Percentiles rank a stretch among this genome's conserved stretches.
These are phyloP conservation scores for Gymnothorax reevesii DNA, from an alignment of 2,797 vertebrate species.

Conservation along the genomic window DNA sequence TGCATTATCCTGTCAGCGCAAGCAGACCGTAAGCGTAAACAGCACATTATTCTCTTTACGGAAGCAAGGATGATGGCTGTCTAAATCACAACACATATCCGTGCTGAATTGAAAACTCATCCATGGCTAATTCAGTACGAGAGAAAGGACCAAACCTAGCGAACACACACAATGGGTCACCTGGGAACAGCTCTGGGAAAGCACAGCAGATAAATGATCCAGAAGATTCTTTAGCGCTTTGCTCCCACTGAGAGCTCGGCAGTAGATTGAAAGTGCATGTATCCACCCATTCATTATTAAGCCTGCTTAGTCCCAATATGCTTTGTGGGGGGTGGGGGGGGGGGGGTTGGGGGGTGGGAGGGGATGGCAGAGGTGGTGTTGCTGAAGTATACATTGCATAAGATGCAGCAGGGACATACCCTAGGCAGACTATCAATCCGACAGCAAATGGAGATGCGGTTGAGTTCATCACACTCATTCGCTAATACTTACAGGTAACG, in stretches of 20 bases:
- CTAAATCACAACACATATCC: not conserved
- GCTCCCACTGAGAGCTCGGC: slow-evolving; percentile 8
- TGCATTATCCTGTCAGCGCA: not conserved
- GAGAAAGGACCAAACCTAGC: not conserved
- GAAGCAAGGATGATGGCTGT: not conserved
- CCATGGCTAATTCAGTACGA: not conserved
- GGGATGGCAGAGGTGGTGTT: no score
- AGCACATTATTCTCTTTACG: not conserved
- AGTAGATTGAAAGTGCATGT: not conserved
- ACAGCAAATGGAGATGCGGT: no score
- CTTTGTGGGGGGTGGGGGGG: no score
- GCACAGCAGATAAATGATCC: slow-evolving; percentile 4
- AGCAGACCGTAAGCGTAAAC: not conserved
- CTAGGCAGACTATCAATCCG: no score
- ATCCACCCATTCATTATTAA: no score
- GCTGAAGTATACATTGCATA: no score
- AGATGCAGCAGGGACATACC: no score
- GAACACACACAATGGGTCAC: not conserved
- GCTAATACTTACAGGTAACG: no score
- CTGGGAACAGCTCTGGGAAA: not conserved
- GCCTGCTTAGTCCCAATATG: no score
- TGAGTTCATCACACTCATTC: no score
- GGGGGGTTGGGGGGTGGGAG: no score
- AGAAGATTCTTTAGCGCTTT: not conserved
- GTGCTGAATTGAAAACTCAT: not conserved